A percentile compares a stretch with the other conserved stretches of the same genome.
phyloP scores from a whole-genome alignment of 2,797 vertebrate species.

The Alcedo atthis region DNA sequence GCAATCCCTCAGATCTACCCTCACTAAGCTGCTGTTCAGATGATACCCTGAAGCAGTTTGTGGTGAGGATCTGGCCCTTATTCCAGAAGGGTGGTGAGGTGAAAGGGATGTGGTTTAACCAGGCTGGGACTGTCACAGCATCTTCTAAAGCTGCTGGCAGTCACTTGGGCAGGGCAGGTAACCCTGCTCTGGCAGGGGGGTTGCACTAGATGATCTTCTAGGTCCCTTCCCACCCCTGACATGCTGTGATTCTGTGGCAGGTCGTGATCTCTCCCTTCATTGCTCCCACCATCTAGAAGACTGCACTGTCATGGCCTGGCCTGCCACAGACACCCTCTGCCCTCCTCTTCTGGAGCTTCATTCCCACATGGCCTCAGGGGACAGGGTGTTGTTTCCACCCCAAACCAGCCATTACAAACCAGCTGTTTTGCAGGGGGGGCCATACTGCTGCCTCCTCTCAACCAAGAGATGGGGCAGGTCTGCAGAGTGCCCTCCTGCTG shows the following conservation, averaged over 20 bases:
- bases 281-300: neutral
- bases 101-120: neutral
- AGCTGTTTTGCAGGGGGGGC: neutral
- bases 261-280: neutral
- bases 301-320: neutral
- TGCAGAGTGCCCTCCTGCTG: neutral
- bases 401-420: neutral
- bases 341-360: neutral
- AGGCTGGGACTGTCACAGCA: neutral
- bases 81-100: neutral
- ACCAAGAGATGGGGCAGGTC: neutral
- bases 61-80: neutral
- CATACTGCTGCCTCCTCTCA: neutral
- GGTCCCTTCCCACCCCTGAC: no score
- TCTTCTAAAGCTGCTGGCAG: neutral
- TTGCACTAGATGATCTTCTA: no score
- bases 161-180: neutral
- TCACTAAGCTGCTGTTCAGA: neutral
- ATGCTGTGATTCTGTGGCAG: neutral
- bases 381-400: neutral
- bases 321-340: neutral
- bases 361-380: neutral
- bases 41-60: conserved; percentile 1
- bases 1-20: neutral
- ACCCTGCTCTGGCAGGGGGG: no score